Evolutionary conservation across 2,797 vertebrate species (phyloP), one percentile per base, ranked within the genome.

Genomic region (Clarias fuscus): DNA sequence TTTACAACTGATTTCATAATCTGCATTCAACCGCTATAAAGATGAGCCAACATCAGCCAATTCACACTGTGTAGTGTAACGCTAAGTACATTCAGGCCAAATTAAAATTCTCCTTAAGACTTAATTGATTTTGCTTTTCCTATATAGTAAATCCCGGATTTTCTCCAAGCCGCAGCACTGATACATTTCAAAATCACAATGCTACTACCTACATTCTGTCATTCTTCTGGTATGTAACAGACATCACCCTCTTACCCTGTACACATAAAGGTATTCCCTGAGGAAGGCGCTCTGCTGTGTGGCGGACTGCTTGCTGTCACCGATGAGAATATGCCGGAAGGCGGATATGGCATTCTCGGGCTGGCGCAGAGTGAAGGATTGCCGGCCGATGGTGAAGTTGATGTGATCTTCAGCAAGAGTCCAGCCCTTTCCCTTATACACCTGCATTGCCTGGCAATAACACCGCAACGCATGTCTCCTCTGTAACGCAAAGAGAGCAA

Each of bases 401-500:
- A 99, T 99, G 85, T 99, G 98, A 92, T 99, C 98, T 90, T 99
- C 98, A 18, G 98, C 98, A 82, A 99, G 93, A 86, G 97, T 97
- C 98, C 98, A 99, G 87, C 97, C 97, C 88, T 98, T 97, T 24
- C 96, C 97, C 92, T 97, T 97, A 92, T 99, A 99, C 87, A 99
- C 97, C 93, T 99, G 98, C 97, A 99, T 97, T 86, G 98, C 98
- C 93, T 99, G 98, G 91, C 96, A 97, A 92, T 99, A 99, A 92
- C 98, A 99, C 58, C 98, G 97, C 89, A 99, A 94, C 5, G 98
- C 97, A 20, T 99, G 98, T 64, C 96, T 97, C 89, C 96, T 97
- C 98, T 99, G 89, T 11, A 85, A 83, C 4, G 18, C 73, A 48
- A 18, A 61, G 18, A 61, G 13, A 62, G 48, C 14, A 64, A 59